These are phyloP conservation scores for Hirundichthys speculiger DNA, from an alignment of 2,113 vertebrate species.

Conservation along the genomic window DNA sequence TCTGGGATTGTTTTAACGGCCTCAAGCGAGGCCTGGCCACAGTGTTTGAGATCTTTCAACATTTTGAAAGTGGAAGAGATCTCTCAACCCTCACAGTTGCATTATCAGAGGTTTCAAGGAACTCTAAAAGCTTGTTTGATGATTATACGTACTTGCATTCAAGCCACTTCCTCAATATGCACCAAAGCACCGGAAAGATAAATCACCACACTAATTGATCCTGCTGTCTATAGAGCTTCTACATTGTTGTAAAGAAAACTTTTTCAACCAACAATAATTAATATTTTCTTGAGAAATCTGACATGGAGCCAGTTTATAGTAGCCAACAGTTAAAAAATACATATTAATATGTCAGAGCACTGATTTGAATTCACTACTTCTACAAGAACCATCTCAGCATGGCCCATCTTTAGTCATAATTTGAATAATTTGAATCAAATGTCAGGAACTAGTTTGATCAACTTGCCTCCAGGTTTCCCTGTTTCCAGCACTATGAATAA, in stretches of 20 bases:
- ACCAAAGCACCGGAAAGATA: background rate
- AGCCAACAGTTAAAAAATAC: background rate
- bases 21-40: too few species aligned
- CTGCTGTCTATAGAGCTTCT: background rate
- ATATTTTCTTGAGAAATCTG: background rate
- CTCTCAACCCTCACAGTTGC: too few species aligned
- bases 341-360: background rate
- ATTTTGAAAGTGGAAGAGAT: too few species aligned
- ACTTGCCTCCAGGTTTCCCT: conserved; percentile 16
- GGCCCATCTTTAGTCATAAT: too few species aligned
- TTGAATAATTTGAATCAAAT: conserved; percentile 17
- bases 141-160: background rate
- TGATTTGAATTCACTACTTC: background rate
- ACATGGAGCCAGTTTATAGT: background rate
- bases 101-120: too few species aligned
- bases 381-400: too few species aligned
- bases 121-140: too few species aligned
- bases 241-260: background rate
- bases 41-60: too few species aligned
- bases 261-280: background rate
- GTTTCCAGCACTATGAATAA: conserved; percentile 50
- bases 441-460: conserved; percentile 9
- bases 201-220: background rate
- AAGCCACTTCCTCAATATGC: background rate
- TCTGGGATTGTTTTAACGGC: too few species aligned